Evolutionary conservation across 1,140 invertebrate genomes (phyloP).

Genomic region (Homalodisca vitripennis): DNA sequence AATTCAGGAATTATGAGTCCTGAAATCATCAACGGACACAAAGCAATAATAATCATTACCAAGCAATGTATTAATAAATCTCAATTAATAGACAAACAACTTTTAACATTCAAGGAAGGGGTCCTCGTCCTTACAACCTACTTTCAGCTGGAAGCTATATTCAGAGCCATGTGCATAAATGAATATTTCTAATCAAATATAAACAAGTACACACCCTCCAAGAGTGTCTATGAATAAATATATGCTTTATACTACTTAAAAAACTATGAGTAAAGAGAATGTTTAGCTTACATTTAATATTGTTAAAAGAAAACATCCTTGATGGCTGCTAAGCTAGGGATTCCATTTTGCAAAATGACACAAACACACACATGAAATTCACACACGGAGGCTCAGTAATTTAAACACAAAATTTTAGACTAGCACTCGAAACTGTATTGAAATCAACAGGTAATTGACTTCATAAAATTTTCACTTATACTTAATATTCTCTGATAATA

Average conservation of each 20-base stretch:
- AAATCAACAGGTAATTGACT: conserved; percentile 11
- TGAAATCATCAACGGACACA: neutral
- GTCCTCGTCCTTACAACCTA: conserved; percentile 14
- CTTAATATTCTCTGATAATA: conserved; percentile 18
- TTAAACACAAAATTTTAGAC: neutral
- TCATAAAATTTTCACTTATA: neutral
- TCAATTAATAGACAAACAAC: no score
- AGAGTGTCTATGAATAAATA: neutral
- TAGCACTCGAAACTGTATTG: conserved; percentile 4
- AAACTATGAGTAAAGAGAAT: neutral
- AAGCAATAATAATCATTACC: neutral
- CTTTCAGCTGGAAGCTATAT: conserved; percentile 21
- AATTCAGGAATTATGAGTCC: neutral
- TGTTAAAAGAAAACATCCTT: conserved; percentile 28
- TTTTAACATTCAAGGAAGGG: neutral
- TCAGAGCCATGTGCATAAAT: neutral
- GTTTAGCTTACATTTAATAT: conserved; percentile 21
- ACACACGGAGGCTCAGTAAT: neutral
- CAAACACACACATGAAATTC: conserved; percentile 24
- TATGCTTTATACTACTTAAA: neutral
- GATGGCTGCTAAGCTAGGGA: conserved; percentile 31
- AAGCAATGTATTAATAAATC: no score
- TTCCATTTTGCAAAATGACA: conserved; percentile 29
- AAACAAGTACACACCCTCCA: neutral
- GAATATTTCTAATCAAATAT: neutral